phyloP scores from a whole-genome alignment of 23 tunicate species.

The Corella eumyota region DNA sequence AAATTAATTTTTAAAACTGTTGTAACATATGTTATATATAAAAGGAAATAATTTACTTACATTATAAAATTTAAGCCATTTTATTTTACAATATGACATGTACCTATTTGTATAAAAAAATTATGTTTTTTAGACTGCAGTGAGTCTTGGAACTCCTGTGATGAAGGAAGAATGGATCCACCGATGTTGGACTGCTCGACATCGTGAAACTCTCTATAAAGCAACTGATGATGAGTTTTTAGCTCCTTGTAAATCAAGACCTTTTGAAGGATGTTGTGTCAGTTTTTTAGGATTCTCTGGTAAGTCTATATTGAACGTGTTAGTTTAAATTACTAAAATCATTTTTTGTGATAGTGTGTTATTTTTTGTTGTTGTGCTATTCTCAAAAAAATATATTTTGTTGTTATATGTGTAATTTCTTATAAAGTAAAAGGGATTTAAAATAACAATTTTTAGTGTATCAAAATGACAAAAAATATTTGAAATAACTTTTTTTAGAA shows the following conservation, averaged over 20 bases:
- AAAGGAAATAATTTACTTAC: background rate
- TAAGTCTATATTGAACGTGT: slow-evolving; percentile 7
- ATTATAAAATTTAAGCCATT: background rate
- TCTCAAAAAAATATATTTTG: background rate
- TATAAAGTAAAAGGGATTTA: no score
- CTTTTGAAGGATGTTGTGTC: slow-evolving; percentile 81
- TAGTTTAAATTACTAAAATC: background rate
- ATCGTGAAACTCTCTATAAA: slow-evolving; percentile 15
- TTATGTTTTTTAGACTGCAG: slow-evolving; percentile 47
- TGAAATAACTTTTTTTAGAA: slow-evolving; percentile 24
- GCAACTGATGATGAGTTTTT: slow-evolving; percentile 88
- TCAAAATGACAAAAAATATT: no score
- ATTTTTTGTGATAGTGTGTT: background rate
- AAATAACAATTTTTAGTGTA: no score
- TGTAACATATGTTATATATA: background rate
- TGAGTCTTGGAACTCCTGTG: slow-evolving; percentile 78
- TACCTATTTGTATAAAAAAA: background rate
- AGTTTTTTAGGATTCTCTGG: slow-evolving; percentile 84
- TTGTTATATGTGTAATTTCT: background rate
- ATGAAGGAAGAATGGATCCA: slow-evolving; percentile 94
- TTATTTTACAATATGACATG: background rate
- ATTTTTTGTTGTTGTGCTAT: background rate
- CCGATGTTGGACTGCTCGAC: slow-evolving; percentile 63
- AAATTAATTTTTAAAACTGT: background rate
- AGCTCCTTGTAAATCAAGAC: slow-evolving; percentile 58